phyloP scores from a whole-genome alignment of 2,888 invertebrate genomes.

The Ichneumoninae sp. region DNA sequence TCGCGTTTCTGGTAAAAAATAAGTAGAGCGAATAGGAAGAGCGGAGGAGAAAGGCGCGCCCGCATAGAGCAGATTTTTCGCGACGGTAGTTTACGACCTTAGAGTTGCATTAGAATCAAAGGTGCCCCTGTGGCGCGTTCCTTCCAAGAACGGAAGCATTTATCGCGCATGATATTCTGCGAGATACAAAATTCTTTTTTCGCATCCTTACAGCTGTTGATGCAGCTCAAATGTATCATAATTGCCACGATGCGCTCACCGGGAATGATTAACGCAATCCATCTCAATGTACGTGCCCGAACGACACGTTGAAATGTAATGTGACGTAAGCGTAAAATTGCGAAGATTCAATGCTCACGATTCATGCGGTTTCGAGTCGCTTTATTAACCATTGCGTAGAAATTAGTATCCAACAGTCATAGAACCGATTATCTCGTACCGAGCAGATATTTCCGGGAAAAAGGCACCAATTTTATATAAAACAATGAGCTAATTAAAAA shows the following conservation, averaged over 20 bases:
- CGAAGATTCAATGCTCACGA: not conserved
- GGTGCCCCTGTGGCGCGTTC: not conserved
- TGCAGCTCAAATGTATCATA: not conserved
- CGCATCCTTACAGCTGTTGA: not conserved
- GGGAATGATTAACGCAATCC: slow-evolving; percentile 17
- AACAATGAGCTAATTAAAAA: slow-evolving; percentile 3
- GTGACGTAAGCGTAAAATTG: slow-evolving; percentile 11
- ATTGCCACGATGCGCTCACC: slow-evolving; percentile 1
- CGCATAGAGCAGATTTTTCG: not conserved
- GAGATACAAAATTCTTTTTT: slow-evolving; percentile 22
- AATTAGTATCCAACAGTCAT: not conserved
- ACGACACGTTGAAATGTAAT: slow-evolving; percentile 1
- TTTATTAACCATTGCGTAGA: not conserved
- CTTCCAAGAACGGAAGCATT: slow-evolving; percentile 47
- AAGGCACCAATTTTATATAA: not conserved
- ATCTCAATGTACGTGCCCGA: not conserved
- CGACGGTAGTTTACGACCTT: not conserved
- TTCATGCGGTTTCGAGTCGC: not conserved
- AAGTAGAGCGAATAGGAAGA: not conserved
- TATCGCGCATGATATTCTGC: slow-evolving; percentile 9
- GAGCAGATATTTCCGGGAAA: not conserved
- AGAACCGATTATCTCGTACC: not conserved
- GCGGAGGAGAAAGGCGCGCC: not conserved
- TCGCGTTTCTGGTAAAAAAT: not conserved
- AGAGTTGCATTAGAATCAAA: not conserved